A percentile compares a stretch with the other conserved stretches of the same genome.
Conservation (phyloP, 2,113 vertebrate genomes). For the Ciconia stormi region DNA sequence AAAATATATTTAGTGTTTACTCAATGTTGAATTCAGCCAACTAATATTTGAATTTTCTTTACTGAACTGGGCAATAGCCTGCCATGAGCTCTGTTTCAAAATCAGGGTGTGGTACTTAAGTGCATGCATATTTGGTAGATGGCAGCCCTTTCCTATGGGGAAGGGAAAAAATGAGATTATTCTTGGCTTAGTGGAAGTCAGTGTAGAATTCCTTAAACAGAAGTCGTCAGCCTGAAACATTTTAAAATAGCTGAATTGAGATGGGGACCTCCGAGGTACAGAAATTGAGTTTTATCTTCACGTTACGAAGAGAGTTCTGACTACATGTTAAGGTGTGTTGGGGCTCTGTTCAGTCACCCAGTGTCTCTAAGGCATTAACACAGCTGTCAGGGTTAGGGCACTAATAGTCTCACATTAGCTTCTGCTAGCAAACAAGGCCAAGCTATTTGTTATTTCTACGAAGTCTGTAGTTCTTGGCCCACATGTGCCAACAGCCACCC, state of each 20-base stretch:
- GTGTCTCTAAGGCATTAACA: background rate
- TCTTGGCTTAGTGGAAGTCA: background rate
- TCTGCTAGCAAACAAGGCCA: background rate
- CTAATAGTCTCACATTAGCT: background rate
- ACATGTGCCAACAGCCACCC: constrained; percentile 39
- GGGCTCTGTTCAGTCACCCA: background rate
- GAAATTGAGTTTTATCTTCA: background rate
- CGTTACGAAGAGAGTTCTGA: background rate
- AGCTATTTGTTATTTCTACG: background rate
- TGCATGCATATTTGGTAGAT: background rate
- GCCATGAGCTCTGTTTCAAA: background rate
- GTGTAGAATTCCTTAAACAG: background rate
- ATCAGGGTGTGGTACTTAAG: background rate
- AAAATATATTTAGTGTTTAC: background rate
- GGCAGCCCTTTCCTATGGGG: background rate
- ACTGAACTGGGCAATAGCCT: background rate
- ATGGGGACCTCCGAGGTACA: background rate
- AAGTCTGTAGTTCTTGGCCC: background rate
- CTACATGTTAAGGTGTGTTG: background rate
- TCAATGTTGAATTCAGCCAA: constrained; percentile 5
- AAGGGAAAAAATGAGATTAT: background rate
- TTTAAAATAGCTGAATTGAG: background rate
- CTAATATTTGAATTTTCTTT: background rate
- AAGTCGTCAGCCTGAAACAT: background rate
- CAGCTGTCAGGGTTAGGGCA: background rate